phyloP scores from a whole-genome alignment of 2,888 invertebrate species.

The Dermolepida albohirtum region DNA sequence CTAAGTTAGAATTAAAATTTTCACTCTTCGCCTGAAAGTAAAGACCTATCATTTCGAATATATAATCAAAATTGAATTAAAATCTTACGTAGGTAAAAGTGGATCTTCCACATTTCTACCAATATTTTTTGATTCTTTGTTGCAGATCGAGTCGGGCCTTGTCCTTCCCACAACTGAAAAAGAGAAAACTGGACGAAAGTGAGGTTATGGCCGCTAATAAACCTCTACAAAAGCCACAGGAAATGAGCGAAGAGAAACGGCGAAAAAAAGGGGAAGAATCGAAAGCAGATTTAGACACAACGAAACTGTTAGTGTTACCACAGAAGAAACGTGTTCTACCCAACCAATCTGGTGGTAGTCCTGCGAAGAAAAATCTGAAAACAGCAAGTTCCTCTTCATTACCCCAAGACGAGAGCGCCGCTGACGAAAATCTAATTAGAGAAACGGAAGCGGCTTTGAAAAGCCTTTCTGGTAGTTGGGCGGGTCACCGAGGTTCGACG shows the following conservation, averaged over 20 bases:
- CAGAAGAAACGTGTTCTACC: conserved; percentile 71
- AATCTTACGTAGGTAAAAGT: no score
- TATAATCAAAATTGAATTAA: no score
- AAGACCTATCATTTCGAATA: no score
- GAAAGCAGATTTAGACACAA: conserved; percentile 51
- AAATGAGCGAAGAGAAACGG: conserved; percentile 61
- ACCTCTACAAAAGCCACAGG: conserved; percentile 55
- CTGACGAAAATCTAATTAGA: conserved; percentile 85
- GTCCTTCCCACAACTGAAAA: conserved; percentile 73
- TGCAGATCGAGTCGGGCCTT: conserved; percentile 63
- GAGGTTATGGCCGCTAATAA: conserved; percentile 56
- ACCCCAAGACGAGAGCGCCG: conserved; percentile 63
- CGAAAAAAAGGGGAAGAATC: conserved; percentile 64
- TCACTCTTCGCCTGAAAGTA: no score
- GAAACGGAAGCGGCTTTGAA: conserved; percentile 91
- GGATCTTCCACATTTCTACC: not conserved
- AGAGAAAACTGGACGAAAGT: conserved; percentile 73
- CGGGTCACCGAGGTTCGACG: conserved; percentile 73
- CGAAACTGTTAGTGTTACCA: conserved; percentile 67
- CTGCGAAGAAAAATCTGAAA: conserved; percentile 65
- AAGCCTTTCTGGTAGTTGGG: conserved; percentile 89
- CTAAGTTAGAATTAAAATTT: no score
- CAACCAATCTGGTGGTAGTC: conserved; percentile 55
- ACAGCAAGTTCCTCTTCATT: conserved; percentile 59
- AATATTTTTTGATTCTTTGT: conserved; percentile 46